Evolutionary conservation across 2,888 invertebrate genomes (phyloP), one percentile per base, ranked within the genome.

Genomic region (Idaea dimidiata): DNA sequence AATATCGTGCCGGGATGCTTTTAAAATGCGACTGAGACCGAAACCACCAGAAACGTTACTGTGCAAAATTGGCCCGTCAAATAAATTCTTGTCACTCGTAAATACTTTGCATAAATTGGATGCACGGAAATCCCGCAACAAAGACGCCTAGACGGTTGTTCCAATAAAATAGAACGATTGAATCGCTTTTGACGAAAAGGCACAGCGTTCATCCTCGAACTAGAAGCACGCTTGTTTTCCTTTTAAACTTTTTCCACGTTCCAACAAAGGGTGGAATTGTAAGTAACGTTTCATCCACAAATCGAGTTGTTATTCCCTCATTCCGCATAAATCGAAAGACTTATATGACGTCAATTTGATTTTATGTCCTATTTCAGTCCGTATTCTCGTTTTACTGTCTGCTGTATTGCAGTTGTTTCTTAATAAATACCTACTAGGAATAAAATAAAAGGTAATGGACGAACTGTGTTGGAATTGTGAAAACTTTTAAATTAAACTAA

Each of bases 71-170:
- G 85, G 84, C 81, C 81, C 81, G 85, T 86, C 88, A 85, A 88
- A 89, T 87, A 88, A 87, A 89, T 88, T 88, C 88, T 81, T 83
- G 86, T 86, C 88, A 87, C 82, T 84, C 84, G 87, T 86, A 88
- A 89, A 90, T 87, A 87, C 88, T 90, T 89, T 88, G 87, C 89
- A 89, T 88, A 88, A 86, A 89, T 88, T 86, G 87, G 84, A 88
- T 86, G 77, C 83, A 75, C 80, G 80, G 83, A 84, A 88, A 87
- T 83, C 82, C 83, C 82, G 81, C 88, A 85, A 87, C 88, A 90
- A 89, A 89, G 89, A 86, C 81, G 82, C 80, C 43, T 70, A 82
- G 83, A 85, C 83, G 84, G 83, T 80, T 80, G 84, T 79, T 83
- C 82, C 87, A 88, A 89, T 89, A 88, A 88, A 84, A 86, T 82